phyloP scores from a whole-genome alignment of 2,113 vertebrate genomes.

The Apus apus region DNA sequence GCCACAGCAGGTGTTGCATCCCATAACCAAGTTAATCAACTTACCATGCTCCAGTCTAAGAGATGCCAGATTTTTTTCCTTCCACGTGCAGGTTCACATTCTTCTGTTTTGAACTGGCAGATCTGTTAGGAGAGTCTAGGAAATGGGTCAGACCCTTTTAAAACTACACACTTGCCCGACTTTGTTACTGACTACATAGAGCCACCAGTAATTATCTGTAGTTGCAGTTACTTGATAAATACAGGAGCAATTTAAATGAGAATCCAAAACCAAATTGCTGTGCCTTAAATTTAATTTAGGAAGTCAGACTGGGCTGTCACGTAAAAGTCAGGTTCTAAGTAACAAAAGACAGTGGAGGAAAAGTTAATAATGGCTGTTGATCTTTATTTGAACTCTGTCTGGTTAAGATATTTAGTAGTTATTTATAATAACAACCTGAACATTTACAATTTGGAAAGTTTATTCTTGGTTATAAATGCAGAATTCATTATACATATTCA shows the following conservation, averaged over 20 bases:
- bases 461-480: constrained; percentile 40
- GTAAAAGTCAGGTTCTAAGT: neutral
- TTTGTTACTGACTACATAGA: neutral
- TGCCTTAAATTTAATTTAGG: neutral
- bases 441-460: constrained; percentile 58
- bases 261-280: neutral
- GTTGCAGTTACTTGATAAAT: neutral
- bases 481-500: constrained; percentile 68
- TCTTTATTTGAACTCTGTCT: constrained; percentile 64
- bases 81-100: rapidly evolving
- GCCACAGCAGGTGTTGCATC: neutral
- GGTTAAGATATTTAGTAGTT: constrained; percentile 30
- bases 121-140: neutral
- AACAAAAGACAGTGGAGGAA: neutral
- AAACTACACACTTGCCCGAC: neutral
- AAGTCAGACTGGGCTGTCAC: neutral
- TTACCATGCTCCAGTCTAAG: neutral
- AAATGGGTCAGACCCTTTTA: neutral
- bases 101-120: neutral
- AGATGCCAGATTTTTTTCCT: neutral
- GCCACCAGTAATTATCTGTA: neutral
- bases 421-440: constrained; percentile 61
- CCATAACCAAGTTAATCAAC: neutral
- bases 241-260: neutral
- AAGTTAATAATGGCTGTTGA: neutral